Conservation (phyloP, 2,113 vertebrate species). For the Cricetomys ansorgei region DNA sequence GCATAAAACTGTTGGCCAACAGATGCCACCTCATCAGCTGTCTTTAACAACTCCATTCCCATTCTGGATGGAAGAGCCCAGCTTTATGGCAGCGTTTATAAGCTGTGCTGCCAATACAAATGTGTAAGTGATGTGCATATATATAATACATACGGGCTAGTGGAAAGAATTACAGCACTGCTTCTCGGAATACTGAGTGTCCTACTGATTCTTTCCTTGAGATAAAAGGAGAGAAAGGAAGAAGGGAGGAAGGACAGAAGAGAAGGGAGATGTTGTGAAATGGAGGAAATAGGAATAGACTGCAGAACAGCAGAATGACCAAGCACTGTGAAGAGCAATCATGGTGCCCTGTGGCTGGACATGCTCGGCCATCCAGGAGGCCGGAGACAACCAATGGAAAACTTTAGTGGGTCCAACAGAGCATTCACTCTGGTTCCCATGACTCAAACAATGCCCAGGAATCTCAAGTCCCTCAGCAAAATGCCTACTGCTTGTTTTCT, state of each 20-base stretch:
- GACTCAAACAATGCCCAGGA: conserved; percentile 61
- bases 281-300: not conserved
- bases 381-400: conserved; percentile 64
- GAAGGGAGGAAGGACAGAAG: not conserved
- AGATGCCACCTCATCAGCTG: conserved; percentile 80
- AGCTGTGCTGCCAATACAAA: conserved; percentile 69
- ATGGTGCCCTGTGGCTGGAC: conserved; percentile 52
- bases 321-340: conserved; percentile 43
- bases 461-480: conserved; percentile 60
- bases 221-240: not conserved
- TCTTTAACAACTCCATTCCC: conserved; percentile 80
- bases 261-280: conserved; percentile 36
- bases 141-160: conserved; percentile 8
- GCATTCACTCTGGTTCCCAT: conserved; percentile 55
- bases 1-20: conserved; percentile 82
- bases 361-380: conserved; percentile 69
- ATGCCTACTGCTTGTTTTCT: conserved; percentile 44
- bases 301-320: conserved; percentile 68
- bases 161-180: conserved; percentile 45
- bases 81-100: conserved; percentile 67
- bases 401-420: conserved; percentile 67
- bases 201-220: conserved; percentile 48
- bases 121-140: not conserved
- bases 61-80: conserved; percentile 61
- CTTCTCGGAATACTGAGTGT: conserved; percentile 63